Base-by-base conservation (phyloP, 1,140 invertebrate species). In the Tenebrio molitor region DNA sequence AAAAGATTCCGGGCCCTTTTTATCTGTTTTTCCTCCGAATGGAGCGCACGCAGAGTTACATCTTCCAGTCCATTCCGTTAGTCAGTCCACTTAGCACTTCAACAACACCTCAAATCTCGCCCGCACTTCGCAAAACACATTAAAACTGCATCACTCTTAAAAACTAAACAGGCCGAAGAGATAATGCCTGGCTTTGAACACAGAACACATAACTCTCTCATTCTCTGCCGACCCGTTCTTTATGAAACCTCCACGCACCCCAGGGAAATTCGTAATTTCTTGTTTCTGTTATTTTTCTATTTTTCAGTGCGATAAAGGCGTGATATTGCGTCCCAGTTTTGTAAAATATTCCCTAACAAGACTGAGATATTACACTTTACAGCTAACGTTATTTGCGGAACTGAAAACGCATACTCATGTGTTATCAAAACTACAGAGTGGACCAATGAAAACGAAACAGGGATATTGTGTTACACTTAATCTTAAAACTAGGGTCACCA, bases 81-180 rank as follows among this genome's bases (percentile, higher is more conserved):
- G 73, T 44, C 67, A 65, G 72, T 74, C 62, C 72, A 71, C 72
- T 74, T 74, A 65, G 23, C 73, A 64, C 50, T 67, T 68, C 36
- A 73, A 69, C 42, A 71, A 42, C 69, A 69, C 69, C 17, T 69
- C 53, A 66, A 71, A 76, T 71, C 72, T 58, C 50, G 75, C 58
- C 71, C 62, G 36, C 58, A 73, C 41, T 69, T 33, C 62, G 65
- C 39, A 23, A 74, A 73, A 78, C 77, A 70, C 77, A 81, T 81
- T 79, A 81, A 81, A 78, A 78, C 50, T 74, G 75, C 78, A 79
- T 79, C 78, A 77, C 65, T 77, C 76, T 77, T 76, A 72, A 72
- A 79, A 80, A 79, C 79, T 79, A 79, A 79, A 78, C 79, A 81
- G 77, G 67, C 78, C 72, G 74, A 74, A 77, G 74, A 78, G 79